Conservation (phyloP, 1,140 invertebrate species). For the Drosophila aff. region DNA sequence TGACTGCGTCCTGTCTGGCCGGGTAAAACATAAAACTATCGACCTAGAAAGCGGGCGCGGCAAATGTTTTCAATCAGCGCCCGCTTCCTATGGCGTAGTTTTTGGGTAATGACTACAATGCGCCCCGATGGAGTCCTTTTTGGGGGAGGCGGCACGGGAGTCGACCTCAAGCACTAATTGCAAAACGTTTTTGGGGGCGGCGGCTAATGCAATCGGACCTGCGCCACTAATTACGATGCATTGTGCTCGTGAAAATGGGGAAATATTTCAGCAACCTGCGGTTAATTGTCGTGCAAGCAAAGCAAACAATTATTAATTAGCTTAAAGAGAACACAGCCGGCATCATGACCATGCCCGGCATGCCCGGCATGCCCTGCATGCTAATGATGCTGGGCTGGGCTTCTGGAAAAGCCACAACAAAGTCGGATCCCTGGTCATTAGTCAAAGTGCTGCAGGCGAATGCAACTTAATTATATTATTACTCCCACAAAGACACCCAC, state of each 20-base stretch:
- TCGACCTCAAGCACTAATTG: conserved; percentile 74
- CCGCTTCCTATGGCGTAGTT: conserved; percentile 49
- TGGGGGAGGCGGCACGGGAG: not conserved
- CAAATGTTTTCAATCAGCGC: conserved; percentile 72
- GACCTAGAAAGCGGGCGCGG: conserved; percentile 43
- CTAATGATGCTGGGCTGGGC: conserved; percentile 37
- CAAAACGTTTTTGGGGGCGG: conserved; percentile 55
- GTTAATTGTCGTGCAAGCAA: conserved; percentile 49
- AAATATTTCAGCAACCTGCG: conserved; percentile 39
- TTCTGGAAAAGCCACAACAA: conserved; percentile 42
- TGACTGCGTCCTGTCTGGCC: conserved; percentile 16
- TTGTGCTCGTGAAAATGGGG: conserved; percentile 35
- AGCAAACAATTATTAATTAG: conserved; percentile 55
- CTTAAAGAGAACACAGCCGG: conserved; percentile 22
- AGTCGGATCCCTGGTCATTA: conserved; percentile 43
- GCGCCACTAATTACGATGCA: conserved; percentile 50
- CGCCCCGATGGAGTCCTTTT: conserved; percentile 14
- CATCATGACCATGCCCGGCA: conserved; percentile 1
- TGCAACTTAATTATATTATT: conserved; percentile 60
- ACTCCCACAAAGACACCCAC: not conserved
- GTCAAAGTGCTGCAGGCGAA: conserved; percentile 48
- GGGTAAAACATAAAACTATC: conserved; percentile 37
- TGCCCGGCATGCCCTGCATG: conserved; percentile 18
- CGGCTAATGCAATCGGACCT: conserved; percentile 29
- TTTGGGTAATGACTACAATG: conserved; percentile 58